Evolutionary conservation across 2,797 vertebrate genomes (phyloP), one percentile per base, ranked within the genome.

Genomic region (Eulemur mongoz): DNA sequence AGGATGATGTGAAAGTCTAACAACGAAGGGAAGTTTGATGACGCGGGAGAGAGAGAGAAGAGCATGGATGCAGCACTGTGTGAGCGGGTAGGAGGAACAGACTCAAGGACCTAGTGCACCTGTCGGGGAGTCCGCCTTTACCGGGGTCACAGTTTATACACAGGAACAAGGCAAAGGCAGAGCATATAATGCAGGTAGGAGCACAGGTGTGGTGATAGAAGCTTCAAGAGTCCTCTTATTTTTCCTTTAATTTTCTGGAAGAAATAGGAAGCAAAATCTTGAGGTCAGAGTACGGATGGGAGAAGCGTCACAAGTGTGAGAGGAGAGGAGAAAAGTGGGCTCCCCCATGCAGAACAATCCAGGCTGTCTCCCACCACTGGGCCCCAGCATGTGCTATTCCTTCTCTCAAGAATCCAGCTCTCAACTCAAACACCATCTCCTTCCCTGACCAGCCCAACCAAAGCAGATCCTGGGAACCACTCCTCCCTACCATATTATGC

Each of bases 41-140:
- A 32, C 1, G 2, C n/a, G 40, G 18, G 3, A 65, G 40, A 65
- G 38, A 65, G 38, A 63, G 38, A 57, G 25, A 35, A 20, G 22
- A 25, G 17, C 18, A 2, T 12, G 3, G 4, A 5, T 20, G 27
- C n/a, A 27, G 32, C 4, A n/a, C 30, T 1, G 0, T 3, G 4
- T 0, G n/a, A 76, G 43, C 23, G 69, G 52, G 25, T 43, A 14
- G 67, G 67, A 32, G 76, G n/a, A 54, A 45, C 0, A 84, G 63
- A 45, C 25, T 1, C 4, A 1, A 80, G 78, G 54, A 25, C 12
- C n/a, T 2, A 20, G 48, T 7, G 5, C 8, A 13, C 2, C 25
- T 63, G 57, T 8, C 13, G 38, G 67, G 22, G 0, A 27, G 32
- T 27, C 27, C 30, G 73, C 20, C 30, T 61, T 52, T 11, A 9